These are phyloP conservation scores for Salminus brasiliensis DNA, from an alignment of 2,113 vertebrate genomes.

Conservation along the genomic window DNA sequence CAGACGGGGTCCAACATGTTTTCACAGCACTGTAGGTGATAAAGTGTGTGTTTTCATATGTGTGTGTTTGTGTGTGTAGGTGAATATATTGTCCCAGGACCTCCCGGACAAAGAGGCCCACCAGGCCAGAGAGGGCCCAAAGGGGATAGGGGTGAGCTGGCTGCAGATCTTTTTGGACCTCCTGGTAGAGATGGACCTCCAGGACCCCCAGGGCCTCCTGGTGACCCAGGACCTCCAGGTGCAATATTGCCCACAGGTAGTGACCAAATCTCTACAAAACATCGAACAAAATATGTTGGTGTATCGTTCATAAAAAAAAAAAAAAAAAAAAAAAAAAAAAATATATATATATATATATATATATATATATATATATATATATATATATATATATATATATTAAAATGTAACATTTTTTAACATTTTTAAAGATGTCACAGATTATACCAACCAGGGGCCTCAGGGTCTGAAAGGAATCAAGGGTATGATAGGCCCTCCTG, in stretches of 20 bases:
- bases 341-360: no score
- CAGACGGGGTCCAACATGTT: no score
- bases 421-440: no score
- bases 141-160: conserved; percentile 20
- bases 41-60: no score
- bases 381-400: no score
- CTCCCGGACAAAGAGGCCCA: neutral
- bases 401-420: no score
- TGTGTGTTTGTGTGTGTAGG: neutral
- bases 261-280: neutral
- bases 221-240: conserved; percentile 59
- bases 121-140: conserved; percentile 9
- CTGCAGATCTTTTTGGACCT: neutral
- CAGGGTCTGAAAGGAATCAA: neutral
- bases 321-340: no score
- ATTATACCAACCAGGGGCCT: neutral
- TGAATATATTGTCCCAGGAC: neutral
- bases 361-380: no score
- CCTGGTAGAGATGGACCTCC: conserved; percentile 27
- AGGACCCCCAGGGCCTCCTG: conserved; percentile 63
- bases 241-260: neutral
- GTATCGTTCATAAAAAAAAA: no score
- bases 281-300: no score
- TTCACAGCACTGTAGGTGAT: no score
- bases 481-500: neutral